Percentiles rank a stretch among this genome's conserved stretches.
phyloP scores from a whole-genome alignment of 2,797 vertebrate species.

The Gorsachius magnificus region DNA sequence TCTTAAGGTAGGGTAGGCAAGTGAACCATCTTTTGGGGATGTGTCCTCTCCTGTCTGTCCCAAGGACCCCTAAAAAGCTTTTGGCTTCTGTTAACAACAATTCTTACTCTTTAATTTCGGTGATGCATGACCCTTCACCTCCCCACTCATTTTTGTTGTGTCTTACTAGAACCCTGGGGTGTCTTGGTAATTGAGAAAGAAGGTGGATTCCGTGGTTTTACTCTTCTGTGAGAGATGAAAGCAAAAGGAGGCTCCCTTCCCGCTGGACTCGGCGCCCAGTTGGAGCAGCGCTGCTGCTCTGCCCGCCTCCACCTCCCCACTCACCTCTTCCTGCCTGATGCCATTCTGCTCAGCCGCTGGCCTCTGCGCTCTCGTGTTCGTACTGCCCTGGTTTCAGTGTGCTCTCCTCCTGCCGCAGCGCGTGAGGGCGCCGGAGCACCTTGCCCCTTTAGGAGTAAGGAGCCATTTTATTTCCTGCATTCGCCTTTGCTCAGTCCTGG shows the following conservation, averaged over 20 bases:
- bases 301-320: background rate
- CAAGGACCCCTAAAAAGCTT: background rate
- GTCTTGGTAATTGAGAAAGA: background rate
- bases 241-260: background rate
- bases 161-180: background rate
- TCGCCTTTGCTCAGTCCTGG: background rate
- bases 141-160: background rate
- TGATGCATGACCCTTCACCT: background rate
- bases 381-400: background rate
- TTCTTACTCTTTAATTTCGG: background rate
- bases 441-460: background rate
- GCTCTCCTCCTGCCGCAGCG: background rate
- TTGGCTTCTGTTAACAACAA: background rate
- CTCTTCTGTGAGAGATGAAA: background rate
- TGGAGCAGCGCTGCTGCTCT: background rate
- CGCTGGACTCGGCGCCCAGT: fast-evolving
- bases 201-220: background rate
- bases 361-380: background rate
- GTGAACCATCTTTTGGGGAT: background rate
- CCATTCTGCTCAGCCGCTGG: background rate
- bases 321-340: background rate
- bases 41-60: background rate
- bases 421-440: fast-evolving
- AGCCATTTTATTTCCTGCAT: background rate
- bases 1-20: background rate